These are phyloP conservation scores for Macrotrachela quadricornifera DNA, from an alignment of 1,140 invertebrate genomes.

Conservation along the genomic window DNA sequence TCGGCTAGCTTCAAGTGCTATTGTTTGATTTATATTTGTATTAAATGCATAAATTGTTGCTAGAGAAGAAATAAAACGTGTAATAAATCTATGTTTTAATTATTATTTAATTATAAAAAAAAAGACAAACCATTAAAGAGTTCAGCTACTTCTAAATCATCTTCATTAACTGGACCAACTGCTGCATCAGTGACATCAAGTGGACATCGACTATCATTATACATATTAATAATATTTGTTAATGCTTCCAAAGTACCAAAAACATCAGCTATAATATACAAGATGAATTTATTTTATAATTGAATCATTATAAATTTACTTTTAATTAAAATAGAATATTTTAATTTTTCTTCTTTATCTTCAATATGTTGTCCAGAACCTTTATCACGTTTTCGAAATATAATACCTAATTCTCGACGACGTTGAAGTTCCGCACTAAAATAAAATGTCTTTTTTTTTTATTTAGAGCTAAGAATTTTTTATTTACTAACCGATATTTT, in stretches of 20 bases:
- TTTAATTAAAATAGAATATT: not conserved
- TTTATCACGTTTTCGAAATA: not conserved
- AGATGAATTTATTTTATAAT: not conserved
- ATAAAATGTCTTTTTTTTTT: not conserved
- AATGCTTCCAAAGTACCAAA: slow-evolving; percentile 68
- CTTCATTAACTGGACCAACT: slow-evolving; percentile 58
- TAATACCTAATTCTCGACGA: not conserved
- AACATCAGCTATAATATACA: slow-evolving; percentile 30
- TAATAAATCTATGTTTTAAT: not conserved
- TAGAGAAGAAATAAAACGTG: slow-evolving; percentile 19
- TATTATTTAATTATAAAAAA: not conserved
- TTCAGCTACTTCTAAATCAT: slow-evolving; percentile 62
- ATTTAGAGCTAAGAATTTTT: no score
- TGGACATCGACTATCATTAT: slow-evolving; percentile 48
- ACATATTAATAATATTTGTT: slow-evolving; percentile 67
- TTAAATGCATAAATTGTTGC: slow-evolving; percentile 71
- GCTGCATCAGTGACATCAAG: slow-evolving; percentile 70
- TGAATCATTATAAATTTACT: not conserved
- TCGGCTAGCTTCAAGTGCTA: slow-evolving; percentile 33
- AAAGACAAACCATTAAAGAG: slow-evolving; percentile 44
- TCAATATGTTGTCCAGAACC: not conserved
- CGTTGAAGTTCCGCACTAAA: not conserved
- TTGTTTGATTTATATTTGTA: slow-evolving; percentile 35
- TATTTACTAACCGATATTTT: not conserved
- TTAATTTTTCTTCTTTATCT: not conserved